Evolutionary conservation across 2,888 invertebrate species (phyloP).

Genomic region (Lithodes maja): DNA sequence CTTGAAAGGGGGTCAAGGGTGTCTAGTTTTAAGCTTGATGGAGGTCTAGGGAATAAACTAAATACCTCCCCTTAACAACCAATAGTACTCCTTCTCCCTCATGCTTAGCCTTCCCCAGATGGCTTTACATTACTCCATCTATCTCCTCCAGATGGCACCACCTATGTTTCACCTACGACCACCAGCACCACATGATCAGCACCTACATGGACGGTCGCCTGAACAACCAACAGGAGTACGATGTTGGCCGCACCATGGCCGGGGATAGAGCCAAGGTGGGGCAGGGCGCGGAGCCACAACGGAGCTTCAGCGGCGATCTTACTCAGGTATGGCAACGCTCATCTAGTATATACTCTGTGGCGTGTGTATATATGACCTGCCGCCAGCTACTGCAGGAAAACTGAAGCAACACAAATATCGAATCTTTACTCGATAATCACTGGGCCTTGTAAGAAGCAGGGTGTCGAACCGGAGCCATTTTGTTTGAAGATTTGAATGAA

Average conservation of each 20-base stretch:
- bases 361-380: too few relatives aligned
- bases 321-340: slow-evolving; percentile 48
- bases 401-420: neutral
- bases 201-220: slow-evolving; percentile 63
- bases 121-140: too few relatives aligned
- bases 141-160: slow-evolving; percentile 67
- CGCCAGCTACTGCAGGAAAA: neutral
- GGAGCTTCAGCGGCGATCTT: slow-evolving; percentile 67
- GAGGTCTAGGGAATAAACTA: too few relatives aligned
- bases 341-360: too few relatives aligned
- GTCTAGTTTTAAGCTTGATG: too few relatives aligned
- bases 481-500: too few relatives aligned
- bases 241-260: slow-evolving; percentile 39
- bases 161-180: slow-evolving; percentile 58
- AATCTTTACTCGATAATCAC: neutral
- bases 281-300: slow-evolving; percentile 32
- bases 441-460: too few relatives aligned
- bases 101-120: too few relatives aligned
- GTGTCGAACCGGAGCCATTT: too few relatives aligned
- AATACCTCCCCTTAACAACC: too few relatives aligned
- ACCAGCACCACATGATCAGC: slow-evolving; percentile 30
- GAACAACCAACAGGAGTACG: slow-evolving; percentile 46
- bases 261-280: slow-evolving; percentile 53
- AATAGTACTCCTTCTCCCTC: too few relatives aligned
- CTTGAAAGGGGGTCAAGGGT: too few relatives aligned